phyloP scores from a whole-genome alignment of 2,113 vertebrate species.

The Uria lomvia region DNA sequence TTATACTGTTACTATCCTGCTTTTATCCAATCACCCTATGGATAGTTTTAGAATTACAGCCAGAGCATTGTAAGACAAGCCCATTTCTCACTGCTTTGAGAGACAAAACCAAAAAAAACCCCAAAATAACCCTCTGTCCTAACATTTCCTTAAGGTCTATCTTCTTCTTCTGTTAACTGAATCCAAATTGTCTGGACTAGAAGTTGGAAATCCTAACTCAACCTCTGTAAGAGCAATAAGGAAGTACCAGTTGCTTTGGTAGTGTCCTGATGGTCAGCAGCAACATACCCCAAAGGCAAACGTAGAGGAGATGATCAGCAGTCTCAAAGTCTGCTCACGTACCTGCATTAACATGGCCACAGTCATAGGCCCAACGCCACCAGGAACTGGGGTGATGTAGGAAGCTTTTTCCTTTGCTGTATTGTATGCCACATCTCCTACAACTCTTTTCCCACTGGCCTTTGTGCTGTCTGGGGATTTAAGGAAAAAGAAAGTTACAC shows the following conservation, averaged over 20 bases:
- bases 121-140: background rate
- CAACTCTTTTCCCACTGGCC: conserved; percentile 85
- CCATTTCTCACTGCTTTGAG: background rate
- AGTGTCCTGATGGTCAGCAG: background rate
- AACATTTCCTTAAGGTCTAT: background rate
- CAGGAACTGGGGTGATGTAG: conserved; percentile 96
- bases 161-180: background rate
- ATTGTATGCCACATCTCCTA: conserved; percentile 87
- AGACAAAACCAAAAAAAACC: background rate
- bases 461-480: conserved; percentile 82
- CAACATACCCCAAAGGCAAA: background rate
- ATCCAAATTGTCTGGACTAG: background rate
- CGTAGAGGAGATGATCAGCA: background rate
- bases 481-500: background rate
- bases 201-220: background rate
- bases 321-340: background rate
- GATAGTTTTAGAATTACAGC: background rate
- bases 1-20: background rate
- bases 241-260: background rate
- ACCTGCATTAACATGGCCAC: conserved; percentile 99
- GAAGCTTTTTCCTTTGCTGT: conserved; percentile 87
- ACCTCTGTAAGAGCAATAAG: background rate
- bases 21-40: background rate
- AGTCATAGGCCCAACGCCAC: conserved; percentile 97
- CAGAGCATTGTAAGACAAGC: background rate